Percentiles rank a stretch among this genome's conserved stretches.
Evolutionary conservation across 2,113 vertebrate species (phyloP).

Genomic region (Melanerpes aurifrons): DNA sequence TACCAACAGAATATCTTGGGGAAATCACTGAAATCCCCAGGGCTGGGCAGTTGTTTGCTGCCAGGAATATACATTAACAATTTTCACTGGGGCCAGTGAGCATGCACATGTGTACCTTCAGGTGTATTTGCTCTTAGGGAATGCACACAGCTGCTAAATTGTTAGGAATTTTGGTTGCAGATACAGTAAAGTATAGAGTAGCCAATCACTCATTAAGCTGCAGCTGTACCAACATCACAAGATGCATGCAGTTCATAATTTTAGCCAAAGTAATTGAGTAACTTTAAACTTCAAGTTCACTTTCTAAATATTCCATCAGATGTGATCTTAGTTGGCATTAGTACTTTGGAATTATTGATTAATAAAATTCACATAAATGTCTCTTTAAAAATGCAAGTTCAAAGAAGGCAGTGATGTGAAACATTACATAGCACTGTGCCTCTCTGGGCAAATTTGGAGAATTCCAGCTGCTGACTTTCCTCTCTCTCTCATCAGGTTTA

Average conservation of each 20-base stretch:
- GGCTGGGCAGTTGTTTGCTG: background rate
- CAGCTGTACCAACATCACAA: constrained; percentile 61
- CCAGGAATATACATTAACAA: background rate
- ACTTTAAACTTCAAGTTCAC: constrained; percentile 25
- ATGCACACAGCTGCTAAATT: constrained; percentile 45
- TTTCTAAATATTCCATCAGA: constrained; percentile 31
- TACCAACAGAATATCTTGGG: background rate
- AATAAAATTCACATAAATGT: constrained; percentile 43
- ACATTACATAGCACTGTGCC: background rate
- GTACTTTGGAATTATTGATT: constrained; percentile 47
- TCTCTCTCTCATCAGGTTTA: background rate
- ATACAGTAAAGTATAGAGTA: background rate
- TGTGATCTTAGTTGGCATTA: background rate
- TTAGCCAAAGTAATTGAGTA: constrained; percentile 34
- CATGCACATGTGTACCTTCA: background rate
- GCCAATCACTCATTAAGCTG: constrained; percentile 14
- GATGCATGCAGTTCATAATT: constrained; percentile 5
- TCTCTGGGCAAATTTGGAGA: background rate
- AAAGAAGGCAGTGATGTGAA: constrained; percentile 23
- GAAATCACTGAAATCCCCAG: background rate
- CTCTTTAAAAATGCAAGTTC: constrained; percentile 29
- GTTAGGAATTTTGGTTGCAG: constrained; percentile 26
- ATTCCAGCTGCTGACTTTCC: background rate
- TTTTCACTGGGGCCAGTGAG: background rate
- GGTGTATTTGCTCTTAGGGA: constrained; percentile 13